phyloP scores from a whole-genome alignment of 2,113 vertebrate genomes.

The Percopsis transmontana region DNA sequence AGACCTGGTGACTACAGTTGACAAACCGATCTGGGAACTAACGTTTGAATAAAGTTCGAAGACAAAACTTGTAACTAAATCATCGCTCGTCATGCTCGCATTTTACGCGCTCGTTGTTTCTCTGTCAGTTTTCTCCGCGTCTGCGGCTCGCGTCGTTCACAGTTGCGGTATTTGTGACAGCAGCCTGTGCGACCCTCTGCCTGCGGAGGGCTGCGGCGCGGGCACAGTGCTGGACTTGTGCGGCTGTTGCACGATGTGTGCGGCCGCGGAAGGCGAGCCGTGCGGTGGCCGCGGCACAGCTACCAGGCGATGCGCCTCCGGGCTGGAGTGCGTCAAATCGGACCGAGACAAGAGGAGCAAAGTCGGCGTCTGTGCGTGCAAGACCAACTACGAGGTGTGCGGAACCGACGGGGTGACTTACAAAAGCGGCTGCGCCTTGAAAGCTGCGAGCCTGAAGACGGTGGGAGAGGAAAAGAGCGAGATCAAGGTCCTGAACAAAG shows the following conservation, averaged over 20 bases:
- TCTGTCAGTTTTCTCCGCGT: constrained; percentile 14
- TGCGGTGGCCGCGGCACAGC: constrained; percentile 73
- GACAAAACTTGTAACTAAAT: no score
- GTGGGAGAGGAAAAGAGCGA: constrained; percentile 68
- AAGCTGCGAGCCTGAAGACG: constrained; percentile 78
- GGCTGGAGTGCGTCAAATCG: constrained; percentile 80
- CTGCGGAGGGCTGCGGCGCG: constrained; percentile 72
- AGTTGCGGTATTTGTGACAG: constrained; percentile 78
- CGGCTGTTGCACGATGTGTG: constrained; percentile 84
- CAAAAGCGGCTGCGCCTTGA: constrained; percentile 82
- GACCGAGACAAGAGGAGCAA: constrained; percentile 65
- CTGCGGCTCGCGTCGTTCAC: constrained; percentile 6
- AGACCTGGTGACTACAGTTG: no score
- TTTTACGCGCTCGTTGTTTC: constrained; percentile 5
- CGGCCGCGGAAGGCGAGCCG: constrained; percentile 76
- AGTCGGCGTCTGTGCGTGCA: constrained; percentile 83
- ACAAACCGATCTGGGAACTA: no score
- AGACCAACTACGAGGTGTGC: constrained; percentile 86
- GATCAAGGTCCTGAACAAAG: constrained; percentile 83
- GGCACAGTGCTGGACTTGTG: constrained; percentile 77
- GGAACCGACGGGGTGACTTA: constrained; percentile 86
- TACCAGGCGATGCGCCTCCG: constrained; percentile 76
- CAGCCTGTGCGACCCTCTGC: constrained; percentile 75
- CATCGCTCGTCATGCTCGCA: constrained; percentile 45
- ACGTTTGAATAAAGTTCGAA: no score